Evolutionary conservation across 2,888 invertebrate species (phyloP), one percentile per base, ranked within the genome.

Genomic region (Acrobasis consociella): DNA sequence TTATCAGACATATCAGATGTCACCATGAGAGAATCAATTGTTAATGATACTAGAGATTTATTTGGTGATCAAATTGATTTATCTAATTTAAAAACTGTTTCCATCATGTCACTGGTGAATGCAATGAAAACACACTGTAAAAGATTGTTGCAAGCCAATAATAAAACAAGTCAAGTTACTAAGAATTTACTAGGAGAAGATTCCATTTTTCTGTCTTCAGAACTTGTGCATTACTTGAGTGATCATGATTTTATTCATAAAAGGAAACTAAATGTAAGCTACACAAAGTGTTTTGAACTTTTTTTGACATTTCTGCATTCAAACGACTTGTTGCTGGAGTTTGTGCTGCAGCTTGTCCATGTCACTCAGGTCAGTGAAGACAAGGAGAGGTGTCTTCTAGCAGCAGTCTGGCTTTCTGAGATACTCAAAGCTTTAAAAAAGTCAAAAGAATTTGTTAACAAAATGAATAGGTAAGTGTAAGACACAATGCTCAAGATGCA

Each of bases 401-500:
- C 93, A 67, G 89, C 94, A n/a, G 76, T 93, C 38, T 94, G 94
- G 94, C 79, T 93, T 17, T 88, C 87, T 60, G 85, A 93, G 71
- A 91, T 94, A 69, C 81, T 91, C 53, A 78, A 80, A 62, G 87
- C 93, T 65, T 79, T 88, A 37, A 72, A 83, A 55, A 93, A 88
- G 76, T 82, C 87, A 0, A 85, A 86, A 67, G 68, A 81, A 9
- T 87, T 88, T 71, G 67, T 75, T 42, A 72, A 73, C 31, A 85
- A 74, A 72, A 70, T 82, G 31, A 75, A 78, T 61, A 78, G 73
- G 89, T 89, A 76, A 85, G 82, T 75, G 64, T 55, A 22, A 7
- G 31, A 31, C 5, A 31, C 2, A 7, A 31, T 31, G 7, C 31
- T 31, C 31, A 31, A 31, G 31, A 31, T 31, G 2, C 22, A 22